phyloP scores from a whole-genome alignment of 2,113 vertebrate species.

The Silurus asotus region DNA sequence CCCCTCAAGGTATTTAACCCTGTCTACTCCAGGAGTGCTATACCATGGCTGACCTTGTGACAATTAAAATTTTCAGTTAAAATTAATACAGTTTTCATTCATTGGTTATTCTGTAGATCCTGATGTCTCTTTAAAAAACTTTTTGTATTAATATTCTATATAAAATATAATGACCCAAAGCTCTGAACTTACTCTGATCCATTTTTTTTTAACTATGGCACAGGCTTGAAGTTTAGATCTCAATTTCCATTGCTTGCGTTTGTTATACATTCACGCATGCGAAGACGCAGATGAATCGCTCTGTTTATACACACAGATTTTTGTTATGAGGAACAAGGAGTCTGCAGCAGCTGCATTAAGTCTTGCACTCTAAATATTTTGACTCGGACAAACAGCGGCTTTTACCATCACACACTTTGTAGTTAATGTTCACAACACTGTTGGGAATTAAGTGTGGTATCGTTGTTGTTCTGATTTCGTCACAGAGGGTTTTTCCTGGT shows the following conservation, averaged over 20 bases:
- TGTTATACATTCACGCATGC: background rate
- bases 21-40: too few relatives aligned
- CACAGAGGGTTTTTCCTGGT: too few relatives aligned
- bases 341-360: background rate
- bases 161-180: background rate
- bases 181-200: background rate
- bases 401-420: slow-evolving; percentile 5
- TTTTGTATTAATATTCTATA: background rate
- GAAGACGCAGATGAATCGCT: background rate
- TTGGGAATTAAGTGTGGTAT: background rate
- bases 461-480: background rate
- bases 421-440: slow-evolving; percentile 1
- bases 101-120: background rate
- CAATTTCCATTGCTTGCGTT: background rate
- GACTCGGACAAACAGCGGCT: background rate
- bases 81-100: background rate
- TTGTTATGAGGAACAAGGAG: slow-evolving; percentile 13
- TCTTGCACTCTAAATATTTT: slow-evolving; percentile 20
- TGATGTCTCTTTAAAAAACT: background rate
- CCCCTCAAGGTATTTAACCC: too few relatives aligned
- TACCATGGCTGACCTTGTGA: too few relatives aligned
- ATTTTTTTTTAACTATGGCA: background rate
- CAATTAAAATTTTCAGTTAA: too few relatives aligned
- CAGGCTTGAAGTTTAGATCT: slow-evolving; percentile 2
- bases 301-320: slow-evolving; percentile 3